A percentile compares a stretch with the other conserved stretches of the same genome.
These are phyloP conservation scores for Cephalophus harveyi DNA, from an alignment of 2,113 vertebrate genomes.

Conservation along the genomic window DNA sequence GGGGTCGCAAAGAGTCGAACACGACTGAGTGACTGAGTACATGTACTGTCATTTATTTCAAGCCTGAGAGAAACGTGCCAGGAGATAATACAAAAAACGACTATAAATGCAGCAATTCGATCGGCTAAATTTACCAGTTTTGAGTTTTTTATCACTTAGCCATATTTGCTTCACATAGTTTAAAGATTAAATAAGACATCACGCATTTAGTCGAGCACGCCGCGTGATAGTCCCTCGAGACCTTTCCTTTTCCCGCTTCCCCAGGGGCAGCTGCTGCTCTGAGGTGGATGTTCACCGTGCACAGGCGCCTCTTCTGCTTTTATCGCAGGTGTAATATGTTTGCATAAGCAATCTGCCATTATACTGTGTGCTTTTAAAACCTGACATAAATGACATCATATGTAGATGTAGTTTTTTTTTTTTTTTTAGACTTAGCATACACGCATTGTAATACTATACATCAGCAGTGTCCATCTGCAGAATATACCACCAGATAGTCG, in stretches of 20 bases:
- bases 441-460: accelerated
- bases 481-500: accelerated
- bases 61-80: not conserved
- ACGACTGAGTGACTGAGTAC: not conserved
- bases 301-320: accelerated
- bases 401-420: not conserved
- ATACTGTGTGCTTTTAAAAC: not conserved
- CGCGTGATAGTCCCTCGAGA: accelerated
- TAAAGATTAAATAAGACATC: not conserved
- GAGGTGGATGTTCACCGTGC: accelerated
- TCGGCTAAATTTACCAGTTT: not conserved
- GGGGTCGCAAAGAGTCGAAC: not conserved
- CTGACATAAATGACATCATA: not conserved
- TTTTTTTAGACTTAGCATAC: not conserved
- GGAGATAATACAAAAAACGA: not conserved
- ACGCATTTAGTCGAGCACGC: no score
- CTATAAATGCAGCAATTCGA: not conserved
- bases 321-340: not conserved
- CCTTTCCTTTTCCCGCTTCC: not conserved
- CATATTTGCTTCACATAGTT: not conserved
- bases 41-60: not conserved
- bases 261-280: no score
- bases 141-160: not conserved
- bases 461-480: not conserved
- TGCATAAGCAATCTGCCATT: not conserved